Base-by-base conservation (phyloP, 2,888 invertebrate genomes). In the Drosophila neutralis region DNA sequence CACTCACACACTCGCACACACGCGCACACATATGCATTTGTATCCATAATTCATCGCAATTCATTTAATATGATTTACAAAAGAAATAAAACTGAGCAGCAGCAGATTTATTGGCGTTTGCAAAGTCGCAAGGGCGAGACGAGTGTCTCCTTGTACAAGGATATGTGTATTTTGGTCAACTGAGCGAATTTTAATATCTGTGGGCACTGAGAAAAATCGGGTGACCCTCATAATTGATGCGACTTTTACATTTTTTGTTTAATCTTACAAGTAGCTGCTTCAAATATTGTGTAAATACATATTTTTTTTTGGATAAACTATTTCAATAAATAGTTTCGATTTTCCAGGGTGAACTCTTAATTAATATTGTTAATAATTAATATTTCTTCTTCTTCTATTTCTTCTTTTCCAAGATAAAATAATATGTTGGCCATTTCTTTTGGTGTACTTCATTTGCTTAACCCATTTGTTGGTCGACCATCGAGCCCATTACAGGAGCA, bases 21-120 rank as follows among this genome's bases (percentile, higher is more conserved):
- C 45, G 3, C 38, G 27, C 27, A 59, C 45, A 74, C 66, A 77
- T 73, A 78, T 88, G 76, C 70, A 71, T 69, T 85, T 67, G 66
- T 64, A 77, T 77, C 63, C 64, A 88, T 89, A 85, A 85, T 74
- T 87, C 81, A 89, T 89, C 64, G 88, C 80, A 88, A 87, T 87
- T 89, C 86, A 80, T 82, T 87, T 85, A 85, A 89, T 83, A 83
- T 88, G 90, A 90, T 87, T 87, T 82, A 82, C 80, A 82, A 82
- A 82, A 80, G 78, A 80, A 78, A 78, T 78, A 80, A 80, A 87
- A 79, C 77, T 77, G 78, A 69, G 71, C 83, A 78, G 64, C 53
- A 38, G 57, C 73, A 67, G 70, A 81, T 82, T 82, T 82, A 82
- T 78, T 73, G 81, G 76, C 73, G 66, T 74, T 74, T 73, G 69